A percentile compares a stretch with the other conserved stretches of the same genome.
These are phyloP conservation scores for Atta texana DNA, from an alignment of 1,140 invertebrate species.

Conservation along the genomic window DNA sequence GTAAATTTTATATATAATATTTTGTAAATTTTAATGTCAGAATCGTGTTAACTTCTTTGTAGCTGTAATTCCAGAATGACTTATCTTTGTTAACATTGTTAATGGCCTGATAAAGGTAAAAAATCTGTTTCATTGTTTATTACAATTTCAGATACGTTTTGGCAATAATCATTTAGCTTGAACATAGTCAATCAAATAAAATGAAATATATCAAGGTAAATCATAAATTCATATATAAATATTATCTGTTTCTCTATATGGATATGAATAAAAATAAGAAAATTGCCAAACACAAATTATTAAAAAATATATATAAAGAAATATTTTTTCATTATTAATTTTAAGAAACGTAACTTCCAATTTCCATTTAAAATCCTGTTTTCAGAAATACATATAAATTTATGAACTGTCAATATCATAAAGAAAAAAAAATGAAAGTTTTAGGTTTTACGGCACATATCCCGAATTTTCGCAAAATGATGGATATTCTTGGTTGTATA, in stretches of 20 bases:
- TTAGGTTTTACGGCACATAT: background rate
- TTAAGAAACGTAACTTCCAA: background rate
- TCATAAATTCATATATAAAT: background rate
- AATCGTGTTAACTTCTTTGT: no score
- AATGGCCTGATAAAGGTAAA: no score
- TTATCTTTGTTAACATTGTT: no score
- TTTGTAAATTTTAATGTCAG: no score
- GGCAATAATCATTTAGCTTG: no score
- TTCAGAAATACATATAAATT: background rate
- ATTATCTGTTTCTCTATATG: background rate
- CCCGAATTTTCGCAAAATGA: slow-evolving; percentile 7
- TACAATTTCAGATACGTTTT: no score
- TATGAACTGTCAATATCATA: background rate
- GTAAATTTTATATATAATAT: no score
- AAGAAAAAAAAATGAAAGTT: background rate
- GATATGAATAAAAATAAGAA: background rate
- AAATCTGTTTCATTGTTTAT: no score
- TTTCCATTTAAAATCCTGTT: background rate
- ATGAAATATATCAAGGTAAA: background rate
- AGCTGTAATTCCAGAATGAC: no score
- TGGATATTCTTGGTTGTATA: slow-evolving; percentile 9
- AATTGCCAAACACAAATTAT: background rate
- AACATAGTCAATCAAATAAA: background rate
- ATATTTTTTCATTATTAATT: background rate
- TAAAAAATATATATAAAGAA: background rate